Evolutionary conservation across 2,797 vertebrate genomes (phyloP), one percentile per base, ranked within the genome.

Genomic region (Acestrorhynchus altus): DNA sequence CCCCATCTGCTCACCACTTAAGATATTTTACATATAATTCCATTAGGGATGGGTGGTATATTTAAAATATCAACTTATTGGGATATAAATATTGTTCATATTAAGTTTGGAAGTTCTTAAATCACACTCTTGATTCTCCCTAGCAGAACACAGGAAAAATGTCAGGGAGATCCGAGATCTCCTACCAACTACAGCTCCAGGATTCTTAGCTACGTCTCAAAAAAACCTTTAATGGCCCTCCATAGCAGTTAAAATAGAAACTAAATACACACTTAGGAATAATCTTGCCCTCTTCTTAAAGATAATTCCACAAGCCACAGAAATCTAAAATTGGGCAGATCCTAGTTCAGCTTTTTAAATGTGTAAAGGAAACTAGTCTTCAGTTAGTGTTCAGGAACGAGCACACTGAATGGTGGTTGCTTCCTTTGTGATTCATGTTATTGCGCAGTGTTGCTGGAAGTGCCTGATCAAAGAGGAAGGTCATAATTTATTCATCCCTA

Each of bases 401-500:
- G 18, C 7, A 35, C 0, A n/a, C 8, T 54, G 18, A 61, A 70
- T 28, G 16, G 51, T 12, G 15, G 16, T 42, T 31, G 0, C 35
- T 61, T 47, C 31, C 26, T 28, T 51, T 77, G 13, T 51, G 11
- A 63, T 40, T 61, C 16, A 26, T 8, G 1, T 1, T 28, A 12
- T 20, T 4, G 35, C 22, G 12, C n/a, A 60, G 5, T 54, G 18
- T 63, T 70, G 42, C 28, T 49, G 66, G 57, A 70, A 24, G 65
- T 16, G 0, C 44, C n/a, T 39, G 64, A 54, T 44, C 46, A 71
- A 71, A 44, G 65, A 35, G 20, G 20, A 26, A 61, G 10, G 40
- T 22, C 31, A 63, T 77, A n/a, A 44, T 71, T 63, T 56, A 64
- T 64, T 77, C 76, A 71, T 71, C 39, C 66, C 24, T 44, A 18